Conservation (phyloP, 2,888 invertebrate species). For the Stenoptilia bipunctidactyla region DNA sequence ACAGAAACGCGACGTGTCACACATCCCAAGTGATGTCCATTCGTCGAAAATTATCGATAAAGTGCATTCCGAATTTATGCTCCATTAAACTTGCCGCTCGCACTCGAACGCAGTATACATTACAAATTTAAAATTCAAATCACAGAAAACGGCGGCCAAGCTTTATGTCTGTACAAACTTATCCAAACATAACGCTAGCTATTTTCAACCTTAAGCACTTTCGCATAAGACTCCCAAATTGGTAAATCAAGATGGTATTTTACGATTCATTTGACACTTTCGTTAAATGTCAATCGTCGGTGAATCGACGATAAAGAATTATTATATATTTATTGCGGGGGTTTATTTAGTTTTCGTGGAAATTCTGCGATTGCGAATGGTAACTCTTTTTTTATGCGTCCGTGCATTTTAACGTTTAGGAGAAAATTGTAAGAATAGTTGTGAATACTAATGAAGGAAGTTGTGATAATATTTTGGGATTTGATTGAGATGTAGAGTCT, state of each 20-base stretch:
- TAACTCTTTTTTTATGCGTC: slow-evolving; percentile 3
- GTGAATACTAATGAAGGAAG: slow-evolving; percentile 22
- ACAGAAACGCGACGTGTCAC: slow-evolving; percentile 40
- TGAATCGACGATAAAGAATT: slow-evolving; percentile 30
- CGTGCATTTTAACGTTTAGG: slow-evolving; percentile 25
- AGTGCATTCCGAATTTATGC: slow-evolving; percentile 49
- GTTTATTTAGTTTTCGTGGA: slow-evolving; percentile 1
- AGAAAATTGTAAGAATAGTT: slow-evolving; percentile 40
- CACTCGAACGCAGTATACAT: slow-evolving; percentile 34
- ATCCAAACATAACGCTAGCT: too few relatives aligned
- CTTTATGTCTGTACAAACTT: slow-evolving; percentile 2
- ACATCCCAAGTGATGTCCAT: slow-evolving; percentile 34
- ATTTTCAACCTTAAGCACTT: slow-evolving; percentile 16
- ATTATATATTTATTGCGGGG: slow-evolving; percentile 34
- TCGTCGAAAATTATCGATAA: slow-evolving; percentile 47
- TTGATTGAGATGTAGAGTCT: not conserved
- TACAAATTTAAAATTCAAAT: slow-evolving; percentile 50
- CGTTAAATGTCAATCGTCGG: slow-evolving; percentile 40
- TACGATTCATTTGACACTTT: slow-evolving; percentile 37
- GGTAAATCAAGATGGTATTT: slow-evolving; percentile 19
- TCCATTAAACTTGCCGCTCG: slow-evolving; percentile 59
- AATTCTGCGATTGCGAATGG: not conserved
- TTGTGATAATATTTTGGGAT: slow-evolving; percentile 1
- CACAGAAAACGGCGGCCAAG: slow-evolving; percentile 44
- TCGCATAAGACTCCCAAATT: slow-evolving; percentile 3